Percentiles rank a stretch among this genome's conserved stretches.
Evolutionary conservation across 2,888 invertebrate species (phyloP).

Genomic region (Camponotus fellah): DNA sequence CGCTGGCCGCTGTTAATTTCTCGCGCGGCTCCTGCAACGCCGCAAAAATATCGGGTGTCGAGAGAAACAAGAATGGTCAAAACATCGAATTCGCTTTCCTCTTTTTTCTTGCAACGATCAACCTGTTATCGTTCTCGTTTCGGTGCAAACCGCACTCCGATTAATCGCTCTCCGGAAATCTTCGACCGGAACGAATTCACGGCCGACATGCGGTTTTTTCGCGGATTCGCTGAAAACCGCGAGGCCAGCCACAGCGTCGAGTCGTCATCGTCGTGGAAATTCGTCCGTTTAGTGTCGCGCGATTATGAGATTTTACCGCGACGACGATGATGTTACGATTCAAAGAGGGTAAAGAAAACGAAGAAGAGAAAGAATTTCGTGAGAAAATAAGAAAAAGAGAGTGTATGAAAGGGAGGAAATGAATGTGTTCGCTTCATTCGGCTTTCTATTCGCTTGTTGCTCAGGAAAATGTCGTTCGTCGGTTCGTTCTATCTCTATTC

Average conservation of each 20-base stretch:
- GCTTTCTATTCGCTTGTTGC: conserved; percentile 65
- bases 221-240: conserved; percentile 67
- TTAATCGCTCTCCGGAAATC: conserved; percentile 72
- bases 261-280: conserved; percentile 72
- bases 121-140: conserved; percentile 68
- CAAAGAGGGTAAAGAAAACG: conserved; percentile 30
- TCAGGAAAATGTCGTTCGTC: conserved; percentile 33
- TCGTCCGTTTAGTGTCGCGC: conserved; percentile 62
- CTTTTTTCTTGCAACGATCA: conserved; percentile 61
- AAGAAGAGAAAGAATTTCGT: not conserved
- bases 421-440: conserved; percentile 71
- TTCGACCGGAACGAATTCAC: conserved; percentile 63
- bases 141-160: conserved; percentile 73
- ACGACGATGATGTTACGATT: not conserved
- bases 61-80: conserved; percentile 64
- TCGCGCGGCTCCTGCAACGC: conserved; percentile 67
- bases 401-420: conserved; percentile 80
- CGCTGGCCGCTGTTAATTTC: conserved; percentile 74
- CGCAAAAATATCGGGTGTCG: conserved; percentile 73
- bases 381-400: conserved; percentile 74
- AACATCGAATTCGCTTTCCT: conserved; percentile 56
- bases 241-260: conserved; percentile 62
- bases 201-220: conserved; percentile 52
- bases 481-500: conserved; percentile 10
- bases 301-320: conserved; percentile 61